Base-by-base conservation (phyloP, 1,140 invertebrate species). In the Drosophila sproati region DNA sequence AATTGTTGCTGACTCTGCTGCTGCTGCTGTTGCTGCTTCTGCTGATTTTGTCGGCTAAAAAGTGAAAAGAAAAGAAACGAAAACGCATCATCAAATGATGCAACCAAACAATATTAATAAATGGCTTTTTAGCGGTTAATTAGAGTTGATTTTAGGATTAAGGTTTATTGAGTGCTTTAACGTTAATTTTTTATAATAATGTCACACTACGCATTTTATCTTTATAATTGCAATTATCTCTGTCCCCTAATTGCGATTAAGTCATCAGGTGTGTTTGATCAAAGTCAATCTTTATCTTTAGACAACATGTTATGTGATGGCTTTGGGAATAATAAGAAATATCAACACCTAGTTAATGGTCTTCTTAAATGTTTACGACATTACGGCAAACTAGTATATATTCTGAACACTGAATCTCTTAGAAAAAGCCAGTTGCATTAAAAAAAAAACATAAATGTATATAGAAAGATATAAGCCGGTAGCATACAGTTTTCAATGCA, bases 21-120 rank as follows among this genome's bases (percentile, higher is more conserved):
- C 54, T 57, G 34, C 32, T 52, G 48, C n/a, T n/a, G 32, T 63
- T 73, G 56, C 20, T 8, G 20, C 10, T 31, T 20, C 54, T 57
- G 34, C 32, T 52, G 48, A 20, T 20, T 20, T 20, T 20, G 20
- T 20, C n/a, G 7, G 32, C 71, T 73, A 50, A 20, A 47, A 73
- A 39, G 45, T 41, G 31, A 48, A 43, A 35, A n/a, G 56, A 31
- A 28, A 31, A 51, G 31, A 48, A 43, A 35, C 7, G 56, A 31
- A 28, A 31, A 51, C 20, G 29, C 39, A 43, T n/a, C 10, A 43
- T 43, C n/a, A 7, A 41, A 10, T 10, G 39, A n/a, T 10, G 5
- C 39, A 20, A 20, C 39, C 8, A 41, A 3, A 41, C 3, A 41
- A 41, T 10, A 10, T 5, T 10, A 7, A 41, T n/a, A 41, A n/a